Evolutionary conservation across 2,888 invertebrate genomes (phyloP).

Genomic region (Nineta flava): DNA sequence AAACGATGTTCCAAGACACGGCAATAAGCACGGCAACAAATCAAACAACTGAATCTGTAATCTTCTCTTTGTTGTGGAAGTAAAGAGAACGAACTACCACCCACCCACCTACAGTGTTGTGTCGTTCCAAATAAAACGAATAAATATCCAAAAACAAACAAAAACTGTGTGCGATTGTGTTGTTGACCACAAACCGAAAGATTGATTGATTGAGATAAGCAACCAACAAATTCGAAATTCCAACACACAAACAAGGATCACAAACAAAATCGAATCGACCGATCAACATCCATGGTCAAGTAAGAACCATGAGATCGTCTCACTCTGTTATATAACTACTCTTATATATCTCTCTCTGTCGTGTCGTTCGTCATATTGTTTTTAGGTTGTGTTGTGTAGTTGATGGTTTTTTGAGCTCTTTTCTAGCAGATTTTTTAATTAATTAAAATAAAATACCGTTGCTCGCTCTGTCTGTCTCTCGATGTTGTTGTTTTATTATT

Average conservation of each 20-base stretch:
- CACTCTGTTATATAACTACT: constrained; percentile 7
- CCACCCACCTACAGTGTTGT: no score
- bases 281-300: constrained; percentile 21
- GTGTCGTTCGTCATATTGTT: constrained; percentile 4
- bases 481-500: constrained; percentile 1
- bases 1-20: no score
- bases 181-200: constrained; percentile 35
- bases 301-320: constrained; percentile 21
- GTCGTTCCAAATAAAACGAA: neutral
- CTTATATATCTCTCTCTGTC: constrained; percentile 12
- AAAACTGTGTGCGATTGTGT: constrained; percentile 26
- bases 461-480: constrained; percentile 2
- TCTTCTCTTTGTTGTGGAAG: no score
- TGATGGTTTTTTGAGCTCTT: constrained; percentile 19
- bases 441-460: neutral
- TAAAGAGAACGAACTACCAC: no score
- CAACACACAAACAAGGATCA: constrained; percentile 35
- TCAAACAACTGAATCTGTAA: no score
- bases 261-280: constrained; percentile 22
- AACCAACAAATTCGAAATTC: constrained; percentile 14
- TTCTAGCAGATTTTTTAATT: constrained; percentile 1
- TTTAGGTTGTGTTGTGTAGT: constrained; percentile 28
- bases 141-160: neutral
- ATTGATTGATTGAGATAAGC: constrained; percentile 25
- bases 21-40: no score